phyloP scores from a whole-genome alignment of 1,140 invertebrate genomes.

The Hyles euphorbiae region DNA sequence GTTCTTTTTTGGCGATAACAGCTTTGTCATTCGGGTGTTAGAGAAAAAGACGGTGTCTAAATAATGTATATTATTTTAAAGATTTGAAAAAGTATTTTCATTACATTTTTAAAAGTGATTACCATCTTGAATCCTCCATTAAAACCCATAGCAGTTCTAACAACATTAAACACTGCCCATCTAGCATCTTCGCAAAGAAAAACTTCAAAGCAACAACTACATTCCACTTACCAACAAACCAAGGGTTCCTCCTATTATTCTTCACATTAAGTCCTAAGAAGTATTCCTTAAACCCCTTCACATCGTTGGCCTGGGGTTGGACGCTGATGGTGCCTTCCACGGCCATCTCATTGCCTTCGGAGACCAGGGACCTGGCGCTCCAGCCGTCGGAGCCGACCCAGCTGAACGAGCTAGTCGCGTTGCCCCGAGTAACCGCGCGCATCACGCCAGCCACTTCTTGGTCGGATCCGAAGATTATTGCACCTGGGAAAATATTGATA shows the following conservation, averaged over 20 bases:
- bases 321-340: slow-evolving; percentile 94
- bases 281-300: slow-evolving; percentile 91
- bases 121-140: too few relatives aligned
- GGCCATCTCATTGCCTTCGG: slow-evolving; percentile 90
- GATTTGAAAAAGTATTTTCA: too few relatives aligned
- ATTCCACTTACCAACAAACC: slow-evolving; percentile 88
- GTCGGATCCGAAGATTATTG: slow-evolving; percentile 96
- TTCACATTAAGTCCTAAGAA: slow-evolving; percentile 90
- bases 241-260: slow-evolving; percentile 92
- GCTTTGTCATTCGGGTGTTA: too few relatives aligned
- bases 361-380: slow-evolving; percentile 91
- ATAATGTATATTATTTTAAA: too few relatives aligned
- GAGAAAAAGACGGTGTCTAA: too few relatives aligned
- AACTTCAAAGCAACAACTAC: background rate
- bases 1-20: too few relatives aligned
- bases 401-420: slow-evolving; percentile 92
- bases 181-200: too few relatives aligned
- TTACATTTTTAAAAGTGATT: too few relatives aligned
- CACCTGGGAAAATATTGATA: slow-evolving; percentile 79
- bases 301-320: slow-evolving; percentile 92
- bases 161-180: too few relatives aligned
- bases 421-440: slow-evolving; percentile 89
- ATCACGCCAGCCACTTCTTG: slow-evolving; percentile 97
- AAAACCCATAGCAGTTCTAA: too few relatives aligned
- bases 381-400: slow-evolving; percentile 98